Percentiles rank a stretch among this genome's conserved stretches.
phyloP scores from a whole-genome alignment of 37 sponge, comb jelly and placozoan species.

The Aplysina aerophoba region DNA sequence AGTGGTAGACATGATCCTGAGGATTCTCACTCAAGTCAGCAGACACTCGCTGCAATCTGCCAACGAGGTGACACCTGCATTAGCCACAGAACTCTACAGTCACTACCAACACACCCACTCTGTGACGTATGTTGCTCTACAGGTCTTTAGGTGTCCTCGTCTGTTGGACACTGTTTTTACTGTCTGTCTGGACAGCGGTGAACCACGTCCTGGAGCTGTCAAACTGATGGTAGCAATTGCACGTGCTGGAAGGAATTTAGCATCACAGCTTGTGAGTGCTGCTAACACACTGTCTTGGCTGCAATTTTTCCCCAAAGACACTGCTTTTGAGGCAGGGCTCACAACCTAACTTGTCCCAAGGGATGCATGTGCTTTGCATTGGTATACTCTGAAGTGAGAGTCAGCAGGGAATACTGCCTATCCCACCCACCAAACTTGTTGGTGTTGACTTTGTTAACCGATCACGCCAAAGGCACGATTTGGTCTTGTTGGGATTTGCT shows the following conservation, averaged over 20 bases:
- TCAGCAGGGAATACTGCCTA: too few relatives aligned
- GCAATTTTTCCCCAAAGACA: neutral
- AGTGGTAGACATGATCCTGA: conserved; percentile 37
- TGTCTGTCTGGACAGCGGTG: neutral
- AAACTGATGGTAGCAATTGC: conserved; percentile 59
- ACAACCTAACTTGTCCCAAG: too few relatives aligned
- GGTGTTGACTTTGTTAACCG: too few relatives aligned
- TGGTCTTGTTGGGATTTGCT: too few relatives aligned
- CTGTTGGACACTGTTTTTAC: conserved; percentile 58
- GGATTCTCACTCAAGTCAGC: conserved; percentile 64
- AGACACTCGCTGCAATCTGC: conserved; percentile 81
- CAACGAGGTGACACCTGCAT: conserved; percentile 44
- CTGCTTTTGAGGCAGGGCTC: too few relatives aligned
- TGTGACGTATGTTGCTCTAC: neutral
- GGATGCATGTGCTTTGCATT: too few relatives aligned
- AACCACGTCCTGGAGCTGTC: conserved; percentile 58
- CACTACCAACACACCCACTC: neutral
- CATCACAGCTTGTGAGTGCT: conserved; percentile 55
- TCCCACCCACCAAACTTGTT: too few relatives aligned
- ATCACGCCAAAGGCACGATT: too few relatives aligned
- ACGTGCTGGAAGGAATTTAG: conserved; percentile 65
- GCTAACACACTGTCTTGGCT: neutral
- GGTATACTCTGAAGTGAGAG: too few relatives aligned
- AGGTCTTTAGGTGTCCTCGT: conserved; percentile 74
- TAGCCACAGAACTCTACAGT: too few relatives aligned